Conservation (phyloP, 1,140 invertebrate genomes). For the Teleogryllus occipitalis region DNA sequence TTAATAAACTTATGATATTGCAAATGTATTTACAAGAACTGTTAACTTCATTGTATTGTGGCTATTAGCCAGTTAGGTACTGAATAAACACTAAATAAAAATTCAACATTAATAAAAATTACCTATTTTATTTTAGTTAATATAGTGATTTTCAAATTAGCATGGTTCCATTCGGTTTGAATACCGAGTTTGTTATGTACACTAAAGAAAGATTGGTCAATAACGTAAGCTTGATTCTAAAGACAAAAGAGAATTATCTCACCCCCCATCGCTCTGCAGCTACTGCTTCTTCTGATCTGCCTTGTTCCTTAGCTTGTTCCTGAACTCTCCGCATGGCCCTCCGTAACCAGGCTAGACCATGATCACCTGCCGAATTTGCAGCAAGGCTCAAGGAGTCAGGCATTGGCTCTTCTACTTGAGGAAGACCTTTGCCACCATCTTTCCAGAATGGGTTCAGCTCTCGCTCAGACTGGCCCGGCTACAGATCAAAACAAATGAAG, state of each 20-base stretch:
- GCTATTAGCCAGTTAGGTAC: no score
- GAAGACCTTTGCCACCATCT: conserved; percentile 74
- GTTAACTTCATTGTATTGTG: no score
- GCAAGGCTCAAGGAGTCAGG: conserved; percentile 19
- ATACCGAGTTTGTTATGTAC: no score
- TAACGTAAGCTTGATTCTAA: no score
- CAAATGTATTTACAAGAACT: no score
- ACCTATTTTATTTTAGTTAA: no score
- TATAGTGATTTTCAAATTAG: no score
- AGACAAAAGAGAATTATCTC: conserved; percentile 25
- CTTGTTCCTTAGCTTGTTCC: conserved; percentile 49
- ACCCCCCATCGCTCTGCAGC: conserved; percentile 56
- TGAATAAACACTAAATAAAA: no score
- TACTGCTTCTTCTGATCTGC: conserved; percentile 47
- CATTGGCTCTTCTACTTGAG: conserved; percentile 32
- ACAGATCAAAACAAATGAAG: background rate
- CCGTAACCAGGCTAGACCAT: conserved; percentile 46
- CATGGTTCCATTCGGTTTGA: no score
- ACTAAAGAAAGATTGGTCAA: no score
- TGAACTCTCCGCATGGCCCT: conserved; percentile 47
- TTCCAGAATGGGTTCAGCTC: conserved; percentile 94
- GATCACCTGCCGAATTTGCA: conserved; percentile 31
- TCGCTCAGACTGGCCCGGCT: conserved; percentile 60
- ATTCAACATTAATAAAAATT: no score
- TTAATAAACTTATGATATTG: no score